Percentiles rank a stretch among this genome's conserved stretches.
phyloP scores from a whole-genome alignment of 2,888 invertebrate species.

The Melitaea athalia region DNA sequence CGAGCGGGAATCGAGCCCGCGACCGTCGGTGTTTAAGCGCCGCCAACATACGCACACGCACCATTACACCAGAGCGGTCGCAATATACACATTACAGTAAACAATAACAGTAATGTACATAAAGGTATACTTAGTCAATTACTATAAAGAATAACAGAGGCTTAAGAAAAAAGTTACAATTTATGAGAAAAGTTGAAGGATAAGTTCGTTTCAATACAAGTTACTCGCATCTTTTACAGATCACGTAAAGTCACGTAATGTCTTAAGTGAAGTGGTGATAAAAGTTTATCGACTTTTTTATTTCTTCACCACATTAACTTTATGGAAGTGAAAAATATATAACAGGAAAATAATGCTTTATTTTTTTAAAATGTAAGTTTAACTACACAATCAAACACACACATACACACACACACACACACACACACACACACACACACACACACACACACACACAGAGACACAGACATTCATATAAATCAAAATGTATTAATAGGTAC shows the following conservation, averaged over 20 bases:
- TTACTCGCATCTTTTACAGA: constrained; percentile 8
- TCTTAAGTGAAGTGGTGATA: constrained; percentile 30
- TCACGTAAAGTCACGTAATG: constrained; percentile 18
- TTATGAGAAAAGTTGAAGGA: background rate
- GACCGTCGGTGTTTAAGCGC: no score
- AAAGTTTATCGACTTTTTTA: constrained; percentile 28
- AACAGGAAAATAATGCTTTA: background rate
- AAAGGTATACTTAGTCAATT: background rate
- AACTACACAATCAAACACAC: background rate
- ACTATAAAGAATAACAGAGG: background rate
- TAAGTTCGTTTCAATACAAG: background rate
- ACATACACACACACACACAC: background rate
- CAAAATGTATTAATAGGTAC: no score
- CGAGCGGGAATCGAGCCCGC: no score
- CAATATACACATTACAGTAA: no score
- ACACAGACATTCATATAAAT: background rate
- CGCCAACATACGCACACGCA: no score
- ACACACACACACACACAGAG: no score
- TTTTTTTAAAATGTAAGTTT: constrained; percentile 1
- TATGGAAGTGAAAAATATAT: constrained; percentile 23
- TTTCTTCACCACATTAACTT: constrained; percentile 27
- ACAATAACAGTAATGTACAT: no score
- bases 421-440: background rate
- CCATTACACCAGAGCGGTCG: no score
- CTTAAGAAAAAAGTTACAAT: background rate